Percentiles rank a stretch among this genome's conserved stretches.
Evolutionary conservation across 2,888 invertebrate species (phyloP).

Genomic region (Xanthostigma xanthostigma): DNA sequence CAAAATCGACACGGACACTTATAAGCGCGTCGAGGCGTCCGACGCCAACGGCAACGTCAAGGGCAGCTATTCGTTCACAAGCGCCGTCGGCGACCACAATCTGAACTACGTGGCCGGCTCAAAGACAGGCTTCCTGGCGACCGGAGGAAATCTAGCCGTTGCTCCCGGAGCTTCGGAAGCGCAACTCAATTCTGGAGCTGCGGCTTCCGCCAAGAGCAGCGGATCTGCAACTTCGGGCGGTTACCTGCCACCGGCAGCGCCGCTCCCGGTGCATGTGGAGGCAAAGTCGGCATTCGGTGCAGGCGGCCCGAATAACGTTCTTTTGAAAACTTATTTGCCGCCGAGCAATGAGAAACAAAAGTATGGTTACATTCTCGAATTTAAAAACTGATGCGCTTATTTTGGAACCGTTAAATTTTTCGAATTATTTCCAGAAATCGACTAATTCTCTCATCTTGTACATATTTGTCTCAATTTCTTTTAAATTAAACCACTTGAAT

Average conservation of each 20-base stretch:
- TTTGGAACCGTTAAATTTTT: too few relatives aligned
- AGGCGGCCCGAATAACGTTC: conserved; percentile 9
- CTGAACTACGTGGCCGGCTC: conserved; percentile 15
- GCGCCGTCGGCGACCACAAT: conserved; percentile 7
- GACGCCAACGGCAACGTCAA: conserved; percentile 11
- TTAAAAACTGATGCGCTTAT: too few relatives aligned
- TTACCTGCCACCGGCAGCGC: conserved; percentile 1
- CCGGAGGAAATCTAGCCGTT: conserved; percentile 14
- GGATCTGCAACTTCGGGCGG: not conserved
- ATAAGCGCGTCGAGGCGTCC: conserved; percentile 9
- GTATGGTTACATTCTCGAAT: conserved; percentile 18
- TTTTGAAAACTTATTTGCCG: conserved; percentile 16
- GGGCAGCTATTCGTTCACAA: conserved; percentile 10
- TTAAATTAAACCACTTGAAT: too few relatives aligned
- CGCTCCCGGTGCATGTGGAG: not conserved
- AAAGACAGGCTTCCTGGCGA: conserved; percentile 14
- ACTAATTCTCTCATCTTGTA: too few relatives aligned
- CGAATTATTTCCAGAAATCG: too few relatives aligned
- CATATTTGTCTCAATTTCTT: too few relatives aligned
- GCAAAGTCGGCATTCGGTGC: not conserved
- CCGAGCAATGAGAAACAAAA: conserved; percentile 16
- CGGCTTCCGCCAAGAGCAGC: not conserved
- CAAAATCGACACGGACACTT: conserved; percentile 9
- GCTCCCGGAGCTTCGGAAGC: conserved; percentile 7
- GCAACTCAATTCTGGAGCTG: conserved; percentile 2